A percentile compares a stretch with the other conserved stretches of the same genome.
Conservation (phyloP, 53 echinoderm and acorn worm genomes). For the Holothuria scabra region DNA sequence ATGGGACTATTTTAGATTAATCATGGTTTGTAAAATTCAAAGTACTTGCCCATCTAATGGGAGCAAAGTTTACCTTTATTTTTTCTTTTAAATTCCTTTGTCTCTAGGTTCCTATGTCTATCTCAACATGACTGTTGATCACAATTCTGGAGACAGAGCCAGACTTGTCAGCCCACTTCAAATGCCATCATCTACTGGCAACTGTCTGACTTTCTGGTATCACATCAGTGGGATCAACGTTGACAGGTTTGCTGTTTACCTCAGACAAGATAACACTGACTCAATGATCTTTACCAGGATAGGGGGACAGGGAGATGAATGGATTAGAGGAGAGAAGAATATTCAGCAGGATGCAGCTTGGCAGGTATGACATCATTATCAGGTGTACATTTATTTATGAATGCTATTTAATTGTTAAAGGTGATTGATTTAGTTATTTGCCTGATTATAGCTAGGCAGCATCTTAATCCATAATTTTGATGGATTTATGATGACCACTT, state of each 20-base stretch:
- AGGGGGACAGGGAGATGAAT: constrained; percentile 74
- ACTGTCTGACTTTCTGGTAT: constrained; percentile 81
- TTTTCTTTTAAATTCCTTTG: no score
- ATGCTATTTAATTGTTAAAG: neutral
- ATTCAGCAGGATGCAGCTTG: constrained; percentile 7
- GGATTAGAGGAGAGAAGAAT: constrained; percentile 58
- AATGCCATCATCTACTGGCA: constrained; percentile 12
- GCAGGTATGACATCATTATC: neutral
- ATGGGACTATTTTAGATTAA: no score
- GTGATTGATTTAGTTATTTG: neutral
- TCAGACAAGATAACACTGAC: constrained; percentile 34
- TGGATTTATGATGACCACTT: no score
- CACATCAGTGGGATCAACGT: constrained; percentile 80
- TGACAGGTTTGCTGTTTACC: constrained; percentile 70
- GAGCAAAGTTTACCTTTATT: no score
- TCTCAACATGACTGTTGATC: constrained; percentile 55
- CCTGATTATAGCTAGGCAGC: no score
- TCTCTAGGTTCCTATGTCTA: constrained; percentile 59
- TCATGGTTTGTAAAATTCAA: no score
- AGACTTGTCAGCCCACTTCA: constrained; percentile 65
- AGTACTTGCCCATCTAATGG: no score
- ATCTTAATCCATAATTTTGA: no score
- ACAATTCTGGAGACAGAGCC: constrained; percentile 65
- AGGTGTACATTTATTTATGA: no score
- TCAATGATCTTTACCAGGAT: constrained; percentile 64